Conservation (phyloP, 2,888 invertebrate species). For the Cryptocheilus praepositus region DNA sequence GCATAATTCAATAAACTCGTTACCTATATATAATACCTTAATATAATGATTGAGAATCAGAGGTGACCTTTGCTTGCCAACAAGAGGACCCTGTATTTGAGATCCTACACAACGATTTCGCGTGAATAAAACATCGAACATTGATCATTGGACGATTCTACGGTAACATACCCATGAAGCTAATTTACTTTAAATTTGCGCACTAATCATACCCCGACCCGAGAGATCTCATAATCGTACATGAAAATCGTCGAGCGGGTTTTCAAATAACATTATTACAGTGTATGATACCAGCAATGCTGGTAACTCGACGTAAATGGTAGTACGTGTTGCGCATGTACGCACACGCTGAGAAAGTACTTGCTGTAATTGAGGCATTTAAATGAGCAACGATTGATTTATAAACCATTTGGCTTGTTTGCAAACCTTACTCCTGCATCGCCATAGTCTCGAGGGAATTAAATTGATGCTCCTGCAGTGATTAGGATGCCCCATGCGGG, state of each 20-base stretch:
- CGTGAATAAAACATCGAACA: background rate
- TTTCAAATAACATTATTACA: slow-evolving; percentile 22
- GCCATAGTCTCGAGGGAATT: background rate
- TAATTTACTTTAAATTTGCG: background rate
- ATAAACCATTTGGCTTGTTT: slow-evolving; percentile 3
- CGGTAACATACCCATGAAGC: background rate
- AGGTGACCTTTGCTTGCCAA: too few species aligned
- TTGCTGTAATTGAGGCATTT: slow-evolving; percentile 33
- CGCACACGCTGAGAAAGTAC: slow-evolving; percentile 12
- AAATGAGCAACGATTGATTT: slow-evolving; percentile 35
- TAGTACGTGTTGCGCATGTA: slow-evolving; percentile 7
- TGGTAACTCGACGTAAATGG: slow-evolving; percentile 38
- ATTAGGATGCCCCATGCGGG: slow-evolving; percentile 1
- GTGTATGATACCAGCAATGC: slow-evolving; percentile 18
- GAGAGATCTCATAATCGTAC: slow-evolving; percentile 8
- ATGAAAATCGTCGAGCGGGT: slow-evolving; percentile 14
- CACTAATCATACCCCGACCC: slow-evolving; percentile 1
- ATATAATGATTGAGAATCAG: too few species aligned
- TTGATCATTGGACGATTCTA: background rate
- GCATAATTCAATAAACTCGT: too few species aligned
- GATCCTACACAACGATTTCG: too few species aligned
- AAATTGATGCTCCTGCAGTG: background rate
- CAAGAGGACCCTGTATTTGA: too few species aligned
- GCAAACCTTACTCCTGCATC: background rate
- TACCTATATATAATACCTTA: too few species aligned